Conservation (phyloP, 2,113 vertebrate genomes). For the Salminus brasiliensis region DNA sequence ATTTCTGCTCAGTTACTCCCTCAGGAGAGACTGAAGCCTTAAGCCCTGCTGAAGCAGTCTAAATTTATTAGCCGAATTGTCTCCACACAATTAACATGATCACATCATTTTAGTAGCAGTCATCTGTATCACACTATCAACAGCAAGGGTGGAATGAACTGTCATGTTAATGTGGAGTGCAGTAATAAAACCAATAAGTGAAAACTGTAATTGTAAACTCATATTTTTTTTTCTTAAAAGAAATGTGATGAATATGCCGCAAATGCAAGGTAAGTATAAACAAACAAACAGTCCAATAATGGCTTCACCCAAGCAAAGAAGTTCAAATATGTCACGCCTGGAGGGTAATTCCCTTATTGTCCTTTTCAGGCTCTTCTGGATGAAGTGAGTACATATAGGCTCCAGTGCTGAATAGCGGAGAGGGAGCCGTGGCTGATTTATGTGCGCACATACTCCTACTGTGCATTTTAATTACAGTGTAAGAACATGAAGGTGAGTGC, state of each 20-base stretch:
- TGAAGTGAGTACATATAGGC: conserved; percentile 31
- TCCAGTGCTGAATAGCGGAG: conserved; percentile 43
- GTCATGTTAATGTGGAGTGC: not conserved
- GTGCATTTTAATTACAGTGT: conserved; percentile 70
- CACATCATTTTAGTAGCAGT: conserved; percentile 27
- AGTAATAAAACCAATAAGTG: not conserved
- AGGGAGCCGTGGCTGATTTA: conserved; percentile 69
- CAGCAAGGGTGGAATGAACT: conserved; percentile 1
- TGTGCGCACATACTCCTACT: conserved; percentile 65
- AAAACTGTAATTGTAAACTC: not conserved
- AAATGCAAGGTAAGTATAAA: not conserved
- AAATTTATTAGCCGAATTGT: conserved; percentile 36
- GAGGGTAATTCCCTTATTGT: conserved; percentile 1
- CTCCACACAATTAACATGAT: conserved; percentile 36
- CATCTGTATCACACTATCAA: conserved; percentile 21
- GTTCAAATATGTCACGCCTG: conserved; percentile 2
- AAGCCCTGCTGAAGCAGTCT: conserved; percentile 30
- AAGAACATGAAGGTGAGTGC: conserved; percentile 63
- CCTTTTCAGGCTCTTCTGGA: conserved; percentile 14
- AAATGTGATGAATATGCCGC: not conserved
- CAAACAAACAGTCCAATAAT: not conserved
- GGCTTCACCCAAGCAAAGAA: not conserved
- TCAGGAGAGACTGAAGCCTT: conserved; percentile 45
- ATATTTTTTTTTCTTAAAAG: not conserved
- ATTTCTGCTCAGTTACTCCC: conserved; percentile 68